Evolutionary conservation across 2,797 vertebrate genomes (phyloP), one percentile per base, ranked within the genome.

Genomic region (Anableps anableps): DNA sequence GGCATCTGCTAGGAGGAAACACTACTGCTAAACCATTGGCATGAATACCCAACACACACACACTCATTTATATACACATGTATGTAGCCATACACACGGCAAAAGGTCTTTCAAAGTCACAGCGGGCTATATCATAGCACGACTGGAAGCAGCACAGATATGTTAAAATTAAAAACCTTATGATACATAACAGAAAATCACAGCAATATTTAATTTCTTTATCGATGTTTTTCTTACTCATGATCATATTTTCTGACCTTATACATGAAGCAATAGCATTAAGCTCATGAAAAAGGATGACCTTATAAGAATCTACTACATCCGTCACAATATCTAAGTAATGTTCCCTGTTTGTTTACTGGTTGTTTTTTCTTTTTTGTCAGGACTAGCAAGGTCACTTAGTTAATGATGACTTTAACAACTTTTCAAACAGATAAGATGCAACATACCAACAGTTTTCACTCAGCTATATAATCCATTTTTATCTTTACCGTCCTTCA

Each of bases 1-100:
- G 91, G 91, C 95, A 95, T 95, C 94, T 95, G 95, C 84, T 93
- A 0, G 41, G 84, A 89, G 86, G 75, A 62, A 88, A 90, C 85
- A 43, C 79, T 38, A 58, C 86, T 68, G 90, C 89, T 76, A 73
- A 92, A 93, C 88, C 89, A 14, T 90, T 93, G 92, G 90, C 90
- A 84, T 19, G 34, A 80, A 64, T 43, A 1, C 5, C 70, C 50
- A 74, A 60, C 70, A 82, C 10, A 51, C 79, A 72, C 75, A 66
- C 81, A 71, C 62, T 58, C 74, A 72, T 76, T 79, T 51, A 80
- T 78, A 80, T 16, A 85, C n/a, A 80, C 81, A 74, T 76, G 55
- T 74, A 36, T 45, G 21, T 26, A 53, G 72, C 60, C 66, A 80
- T 38, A 74, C 48, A 74, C 4, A 86, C 72, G 1, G 34, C 70